These are phyloP conservation scores for Macrosiphum euphorbiae DNA, from an alignment of 2,888 invertebrate genomes.

Conservation along the genomic window DNA sequence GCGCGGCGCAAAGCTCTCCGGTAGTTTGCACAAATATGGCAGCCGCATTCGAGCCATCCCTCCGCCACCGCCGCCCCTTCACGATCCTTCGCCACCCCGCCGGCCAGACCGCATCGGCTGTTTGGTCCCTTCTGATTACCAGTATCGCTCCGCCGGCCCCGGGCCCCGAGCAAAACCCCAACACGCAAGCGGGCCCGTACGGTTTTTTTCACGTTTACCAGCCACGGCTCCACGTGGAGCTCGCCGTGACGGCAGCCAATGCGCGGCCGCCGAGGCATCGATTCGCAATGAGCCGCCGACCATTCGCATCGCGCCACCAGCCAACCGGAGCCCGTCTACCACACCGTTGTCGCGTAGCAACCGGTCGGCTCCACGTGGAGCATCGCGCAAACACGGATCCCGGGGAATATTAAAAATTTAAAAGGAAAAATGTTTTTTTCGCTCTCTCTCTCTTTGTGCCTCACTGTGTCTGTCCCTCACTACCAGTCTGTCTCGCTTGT, in stretches of 20 bases:
- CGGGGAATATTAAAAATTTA: conserved; percentile 65
- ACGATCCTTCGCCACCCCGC: conserved; percentile 63
- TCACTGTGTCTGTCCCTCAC: not conserved
- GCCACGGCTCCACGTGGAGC: conserved; percentile 67
- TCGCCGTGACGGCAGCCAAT: conserved; percentile 23
- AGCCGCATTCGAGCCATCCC: conserved; percentile 67
- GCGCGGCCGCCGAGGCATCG: conserved; percentile 26
- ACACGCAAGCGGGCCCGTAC: conserved; percentile 66
- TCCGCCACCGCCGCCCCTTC: conserved; percentile 40
- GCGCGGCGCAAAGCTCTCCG: conserved; percentile 73
- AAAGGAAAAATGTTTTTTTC: conserved; percentile 65
- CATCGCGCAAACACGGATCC: conserved; percentile 62
- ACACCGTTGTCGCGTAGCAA: conserved; percentile 66
- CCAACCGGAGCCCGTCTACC: conserved; percentile 65
- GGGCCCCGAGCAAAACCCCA: conserved; percentile 68
- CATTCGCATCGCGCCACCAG: conserved; percentile 62
- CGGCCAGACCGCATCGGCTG: conserved; percentile 59
- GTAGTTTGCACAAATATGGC: conserved; percentile 70
- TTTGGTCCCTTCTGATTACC: conserved; percentile 67
- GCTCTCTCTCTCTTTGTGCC: not conserved
- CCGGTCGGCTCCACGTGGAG: conserved; percentile 65
- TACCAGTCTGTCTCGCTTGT: not conserved
- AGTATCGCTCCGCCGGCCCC: conserved; percentile 69
- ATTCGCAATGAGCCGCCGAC: conserved; percentile 56
- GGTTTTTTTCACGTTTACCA: conserved; percentile 66